phyloP scores from a whole-genome alignment of 1,140 invertebrate species.

The Eubasilissa regina region DNA sequence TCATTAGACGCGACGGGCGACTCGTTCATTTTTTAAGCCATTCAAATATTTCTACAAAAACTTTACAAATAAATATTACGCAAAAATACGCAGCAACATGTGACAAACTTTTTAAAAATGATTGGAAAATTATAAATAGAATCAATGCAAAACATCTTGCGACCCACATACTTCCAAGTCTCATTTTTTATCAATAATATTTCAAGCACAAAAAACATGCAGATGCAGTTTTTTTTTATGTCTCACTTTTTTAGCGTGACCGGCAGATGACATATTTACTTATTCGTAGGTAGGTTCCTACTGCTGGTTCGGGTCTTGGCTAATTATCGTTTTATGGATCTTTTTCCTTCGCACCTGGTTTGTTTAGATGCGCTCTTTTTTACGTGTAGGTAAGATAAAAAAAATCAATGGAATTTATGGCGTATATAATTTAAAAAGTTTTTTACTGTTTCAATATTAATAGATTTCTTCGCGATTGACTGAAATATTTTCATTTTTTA shows the following conservation, averaged over 20 bases:
- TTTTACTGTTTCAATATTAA: no score
- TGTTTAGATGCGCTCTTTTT: conserved; percentile 10
- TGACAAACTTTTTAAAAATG: conserved; percentile 9
- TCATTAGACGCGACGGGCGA: conserved; percentile 13
- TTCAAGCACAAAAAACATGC: conserved; percentile 34
- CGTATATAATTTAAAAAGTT: no score
- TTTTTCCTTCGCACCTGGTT: conserved; percentile 46
- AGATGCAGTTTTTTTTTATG: conserved; percentile 52
- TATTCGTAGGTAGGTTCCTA: not conserved
- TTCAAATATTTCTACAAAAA: conserved; percentile 26
- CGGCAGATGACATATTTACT: conserved; percentile 52
- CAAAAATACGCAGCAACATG: conserved; percentile 29
- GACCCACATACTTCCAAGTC: conserved; percentile 49
- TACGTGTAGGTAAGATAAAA: no score
- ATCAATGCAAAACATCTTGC: conserved; percentile 57
- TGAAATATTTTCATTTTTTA: no score
- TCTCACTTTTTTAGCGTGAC: conserved; percentile 40
- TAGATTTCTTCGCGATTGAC: no score
- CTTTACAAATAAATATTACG: conserved; percentile 11
- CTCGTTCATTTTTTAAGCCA: conserved; percentile 8
- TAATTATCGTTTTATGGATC: conserved; percentile 41
- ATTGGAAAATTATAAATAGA: conserved; percentile 51
- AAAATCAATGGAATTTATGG: no score
- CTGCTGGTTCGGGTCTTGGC: not conserved
- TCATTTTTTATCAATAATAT: conserved; percentile 29